Evolutionary conservation across 1,140 invertebrate genomes (phyloP).

Genomic region (Anagrus nilaparvatae): DNA sequence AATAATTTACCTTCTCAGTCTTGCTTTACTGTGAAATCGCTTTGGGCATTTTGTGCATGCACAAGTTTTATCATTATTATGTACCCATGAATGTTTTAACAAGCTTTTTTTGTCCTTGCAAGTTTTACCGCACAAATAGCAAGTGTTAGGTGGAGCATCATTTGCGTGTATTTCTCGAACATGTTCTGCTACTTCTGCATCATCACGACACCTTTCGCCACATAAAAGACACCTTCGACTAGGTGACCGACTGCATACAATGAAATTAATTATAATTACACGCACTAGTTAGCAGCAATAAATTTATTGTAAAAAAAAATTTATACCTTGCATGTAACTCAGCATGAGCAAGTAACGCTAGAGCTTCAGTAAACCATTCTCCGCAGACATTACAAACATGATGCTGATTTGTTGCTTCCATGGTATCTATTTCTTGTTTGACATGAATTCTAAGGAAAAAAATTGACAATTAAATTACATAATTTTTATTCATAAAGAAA

Average conservation of each 20-base stretch:
- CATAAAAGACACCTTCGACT: conserved; percentile 51
- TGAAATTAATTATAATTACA: background rate
- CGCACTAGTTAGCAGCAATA: background rate
- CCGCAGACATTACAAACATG: conserved; percentile 67
- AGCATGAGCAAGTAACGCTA: conserved; percentile 64
- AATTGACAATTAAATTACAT: conserved; percentile 6
- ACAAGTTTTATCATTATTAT: conserved; percentile 45
- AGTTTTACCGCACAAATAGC: conserved; percentile 48
- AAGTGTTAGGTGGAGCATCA: conserved; percentile 48
- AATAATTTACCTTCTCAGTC: conserved; percentile 40
- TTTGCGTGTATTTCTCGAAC: conserved; percentile 46
- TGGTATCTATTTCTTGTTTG: conserved; percentile 42
- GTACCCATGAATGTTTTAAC: conserved; percentile 58
- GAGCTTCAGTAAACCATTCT: conserved; percentile 59
- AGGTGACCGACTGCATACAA: conserved; percentile 29
- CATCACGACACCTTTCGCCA: conserved; percentile 49
- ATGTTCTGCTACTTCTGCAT: conserved; percentile 46
- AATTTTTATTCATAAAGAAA: background rate
- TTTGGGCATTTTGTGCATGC: conserved; percentile 56
- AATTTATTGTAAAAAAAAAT: conserved; percentile 1
- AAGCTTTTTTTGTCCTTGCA: conserved; percentile 59
- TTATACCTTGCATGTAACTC: conserved; percentile 55
- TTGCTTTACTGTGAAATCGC: conserved; percentile 59
- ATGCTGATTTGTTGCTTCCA: conserved; percentile 39
- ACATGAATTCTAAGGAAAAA: conserved; percentile 32